These are phyloP conservation scores for Drosophila rufa DNA, from an alignment of 1,140 invertebrate genomes.

Conservation along the genomic window DNA sequence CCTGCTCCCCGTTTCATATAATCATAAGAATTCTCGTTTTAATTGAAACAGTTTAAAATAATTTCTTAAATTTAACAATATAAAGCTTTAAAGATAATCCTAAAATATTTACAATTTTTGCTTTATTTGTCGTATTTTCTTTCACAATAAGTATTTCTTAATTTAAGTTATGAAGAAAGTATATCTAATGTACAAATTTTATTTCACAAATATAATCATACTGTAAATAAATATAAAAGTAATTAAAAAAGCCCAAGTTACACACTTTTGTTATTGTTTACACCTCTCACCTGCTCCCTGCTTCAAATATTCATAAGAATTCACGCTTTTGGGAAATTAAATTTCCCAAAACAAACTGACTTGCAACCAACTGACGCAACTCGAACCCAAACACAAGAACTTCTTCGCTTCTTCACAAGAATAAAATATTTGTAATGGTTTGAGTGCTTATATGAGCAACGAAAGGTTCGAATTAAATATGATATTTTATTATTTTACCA, in stretches of 20 bases:
- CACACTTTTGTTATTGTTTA: background rate
- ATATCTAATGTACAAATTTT: too few species aligned
- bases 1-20: too few species aligned
- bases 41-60: background rate
- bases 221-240: background rate
- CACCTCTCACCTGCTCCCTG: background rate
- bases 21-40: too few species aligned
- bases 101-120: too few species aligned
- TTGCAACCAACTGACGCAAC: constrained; percentile 21
- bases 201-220: background rate
- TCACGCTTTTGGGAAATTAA: constrained; percentile 23
- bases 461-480: background rate
- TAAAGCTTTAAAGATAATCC: too few species aligned
- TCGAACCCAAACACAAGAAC: constrained; percentile 24
- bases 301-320: background rate
- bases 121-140: too few species aligned
- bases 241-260: too few species aligned
- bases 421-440: constrained; percentile 33
- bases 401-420: constrained; percentile 31
- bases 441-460: constrained; percentile 1
- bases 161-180: too few species aligned
- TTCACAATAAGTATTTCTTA: too few species aligned
- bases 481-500: background rate
- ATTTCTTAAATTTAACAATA: too few species aligned
- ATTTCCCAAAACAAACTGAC: constrained; percentile 65